These are phyloP conservation scores for Cephus nigrinus DNA, from an alignment of 2,888 invertebrate genomes.

Conservation along the genomic window DNA sequence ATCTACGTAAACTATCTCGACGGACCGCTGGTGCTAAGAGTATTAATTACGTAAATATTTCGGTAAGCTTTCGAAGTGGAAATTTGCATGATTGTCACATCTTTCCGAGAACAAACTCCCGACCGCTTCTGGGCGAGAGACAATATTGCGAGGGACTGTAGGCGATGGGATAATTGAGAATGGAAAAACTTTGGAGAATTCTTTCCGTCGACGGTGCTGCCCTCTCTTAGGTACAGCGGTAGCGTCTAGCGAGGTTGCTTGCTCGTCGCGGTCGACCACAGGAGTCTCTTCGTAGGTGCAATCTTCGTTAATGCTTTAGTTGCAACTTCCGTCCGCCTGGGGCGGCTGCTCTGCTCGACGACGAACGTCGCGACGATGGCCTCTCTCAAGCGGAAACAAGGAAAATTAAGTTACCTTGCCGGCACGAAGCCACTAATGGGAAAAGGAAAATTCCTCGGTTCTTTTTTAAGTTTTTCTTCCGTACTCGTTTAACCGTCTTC, in stretches of 20 bases:
- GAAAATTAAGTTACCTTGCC: conserved; percentile 12
- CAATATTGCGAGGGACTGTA: too few species aligned
- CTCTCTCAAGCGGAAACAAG: conserved; percentile 5
- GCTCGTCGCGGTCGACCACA: not conserved
- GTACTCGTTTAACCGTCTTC: too few species aligned
- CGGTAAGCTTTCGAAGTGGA: too few species aligned
- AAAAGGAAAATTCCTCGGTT: not conserved
- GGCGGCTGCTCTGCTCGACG: not conserved
- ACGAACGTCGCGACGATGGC: not conserved
- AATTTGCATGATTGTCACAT: too few species aligned
- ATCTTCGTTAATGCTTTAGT: conserved; percentile 32
- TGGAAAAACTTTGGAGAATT: not conserved
- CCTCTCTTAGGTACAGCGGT: not conserved
- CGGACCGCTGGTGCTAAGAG: too few species aligned
- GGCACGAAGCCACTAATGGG: conserved; percentile 6
- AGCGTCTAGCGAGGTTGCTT: not conserved
- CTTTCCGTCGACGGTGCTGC: not conserved
- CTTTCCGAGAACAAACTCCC: too few species aligned
- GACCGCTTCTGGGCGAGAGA: too few species aligned
- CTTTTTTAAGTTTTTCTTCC: too few species aligned
- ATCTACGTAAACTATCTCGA: too few species aligned
- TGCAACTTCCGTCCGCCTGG: not conserved
- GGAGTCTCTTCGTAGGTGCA: conserved; percentile 12
- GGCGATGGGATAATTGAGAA: not conserved
- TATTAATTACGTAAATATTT: too few species aligned